Percentiles rank a stretch among this genome's conserved stretches.
Conservation (phyloP, 1,140 invertebrate species). For the Calliphora vicina region DNA sequence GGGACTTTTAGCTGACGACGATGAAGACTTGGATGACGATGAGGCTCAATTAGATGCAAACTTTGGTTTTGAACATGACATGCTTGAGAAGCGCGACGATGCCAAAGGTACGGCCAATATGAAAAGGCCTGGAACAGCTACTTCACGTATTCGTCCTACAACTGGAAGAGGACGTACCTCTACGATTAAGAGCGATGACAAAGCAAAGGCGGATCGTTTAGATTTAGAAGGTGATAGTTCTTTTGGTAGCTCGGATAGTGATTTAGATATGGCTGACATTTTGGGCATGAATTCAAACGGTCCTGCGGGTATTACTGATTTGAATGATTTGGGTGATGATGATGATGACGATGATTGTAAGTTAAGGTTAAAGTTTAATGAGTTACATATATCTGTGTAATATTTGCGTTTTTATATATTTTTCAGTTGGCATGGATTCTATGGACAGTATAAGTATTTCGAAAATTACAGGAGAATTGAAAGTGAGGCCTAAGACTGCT, state of each 20-base stretch:
- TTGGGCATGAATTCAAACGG: slow-evolving; percentile 48
- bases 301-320: background rate
- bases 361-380: slow-evolving; percentile 33
- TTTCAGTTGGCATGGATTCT: slow-evolving; percentile 54
- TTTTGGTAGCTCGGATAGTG: slow-evolving; percentile 54
- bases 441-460: slow-evolving; percentile 61
- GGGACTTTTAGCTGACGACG: slow-evolving; percentile 51
- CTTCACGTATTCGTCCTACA: slow-evolving; percentile 54
- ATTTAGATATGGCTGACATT: slow-evolving; percentile 56
- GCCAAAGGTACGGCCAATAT: slow-evolving; percentile 38
- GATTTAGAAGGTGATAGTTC: slow-evolving; percentile 53
- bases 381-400: background rate
- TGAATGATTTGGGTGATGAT: slow-evolving; percentile 26
- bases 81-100: slow-evolving; percentile 56
- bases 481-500: slow-evolving; percentile 53
- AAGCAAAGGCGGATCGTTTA: background rate
- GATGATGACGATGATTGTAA: slow-evolving; percentile 55
- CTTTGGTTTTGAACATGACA: slow-evolving; percentile 53
- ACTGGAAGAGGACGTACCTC: slow-evolving; percentile 52
- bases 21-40: slow-evolving; percentile 55
- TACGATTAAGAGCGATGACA: background rate
- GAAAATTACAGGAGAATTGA: slow-evolving; percentile 57
- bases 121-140: slow-evolving; percentile 53
- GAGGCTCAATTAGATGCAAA: slow-evolving; percentile 42
- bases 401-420: background rate